A percentile compares a stretch with the other conserved stretches of the same genome.
These are phyloP conservation scores for Danio tinwini DNA, from an alignment of 2,797 vertebrate species.

Conservation along the genomic window DNA sequence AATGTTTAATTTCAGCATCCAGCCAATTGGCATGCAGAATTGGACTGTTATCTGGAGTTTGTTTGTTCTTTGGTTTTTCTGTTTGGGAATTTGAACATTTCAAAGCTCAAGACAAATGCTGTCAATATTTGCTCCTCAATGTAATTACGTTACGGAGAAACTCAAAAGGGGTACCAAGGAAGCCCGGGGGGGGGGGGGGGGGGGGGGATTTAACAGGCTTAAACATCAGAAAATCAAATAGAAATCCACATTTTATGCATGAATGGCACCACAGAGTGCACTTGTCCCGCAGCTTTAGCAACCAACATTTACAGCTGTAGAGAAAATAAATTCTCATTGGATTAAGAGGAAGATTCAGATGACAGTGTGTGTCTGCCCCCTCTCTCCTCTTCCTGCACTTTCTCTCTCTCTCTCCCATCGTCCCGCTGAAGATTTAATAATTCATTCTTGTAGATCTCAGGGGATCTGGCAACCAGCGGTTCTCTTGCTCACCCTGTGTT, in stretches of 20 bases:
- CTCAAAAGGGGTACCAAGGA: conserved; percentile 23
- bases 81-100: conserved; percentile 45
- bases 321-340: conserved; percentile 50
- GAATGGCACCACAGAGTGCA: conserved; percentile 46
- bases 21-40: conserved; percentile 23
- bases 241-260: conserved; percentile 54
- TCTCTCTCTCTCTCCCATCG: conserved; percentile 32
- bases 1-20: conserved; percentile 36
- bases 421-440: conserved; percentile 60
- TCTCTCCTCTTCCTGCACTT: neutral
- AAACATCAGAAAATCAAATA: conserved; percentile 55
- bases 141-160: conserved; percentile 52
- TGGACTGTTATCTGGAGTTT: conserved; percentile 21
- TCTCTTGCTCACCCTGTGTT: conserved; percentile 51
- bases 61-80: conserved; percentile 19
- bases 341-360: conserved; percentile 49
- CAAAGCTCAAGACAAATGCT: conserved; percentile 52
- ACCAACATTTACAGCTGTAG: conserved; percentile 41
- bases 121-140: conserved; percentile 53
- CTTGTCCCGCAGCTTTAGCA: conserved; percentile 47
- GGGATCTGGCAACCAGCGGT: conserved; percentile 59
- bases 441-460: conserved; percentile 48
- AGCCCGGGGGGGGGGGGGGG: too few relatives aligned
- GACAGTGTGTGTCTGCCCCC: conserved; percentile 24
- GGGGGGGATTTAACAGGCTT: conserved; percentile 45